phyloP scores from a whole-genome alignment of 2,888 invertebrate species.

The Acleris sparsana region DNA sequence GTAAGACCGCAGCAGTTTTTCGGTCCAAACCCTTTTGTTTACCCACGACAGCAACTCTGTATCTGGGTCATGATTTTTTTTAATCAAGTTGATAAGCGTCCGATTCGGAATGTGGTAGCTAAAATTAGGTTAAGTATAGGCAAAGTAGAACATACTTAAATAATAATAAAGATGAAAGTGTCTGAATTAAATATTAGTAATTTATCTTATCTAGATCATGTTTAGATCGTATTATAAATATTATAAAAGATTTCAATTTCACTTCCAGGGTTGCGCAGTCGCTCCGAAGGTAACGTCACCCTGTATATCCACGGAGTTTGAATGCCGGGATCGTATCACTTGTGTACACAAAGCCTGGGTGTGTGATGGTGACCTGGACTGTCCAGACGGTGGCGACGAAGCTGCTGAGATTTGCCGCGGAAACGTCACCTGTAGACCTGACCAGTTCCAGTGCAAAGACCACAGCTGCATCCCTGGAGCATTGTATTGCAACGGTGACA shows the following conservation, averaged over 20 bases:
- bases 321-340: slow-evolving; percentile 90
- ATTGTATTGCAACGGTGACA: slow-evolving; percentile 90
- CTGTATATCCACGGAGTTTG: slow-evolving; percentile 89
- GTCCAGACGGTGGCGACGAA: slow-evolving; percentile 92
- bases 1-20: not conserved
- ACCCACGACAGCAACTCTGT: not conserved
- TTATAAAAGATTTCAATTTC: slow-evolving; percentile 15
- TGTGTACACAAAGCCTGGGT: slow-evolving; percentile 92
- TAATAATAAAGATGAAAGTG: too few relatives aligned
- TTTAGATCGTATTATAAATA: not conserved
- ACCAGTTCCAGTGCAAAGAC: slow-evolving; percentile 94
- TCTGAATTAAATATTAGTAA: too few relatives aligned
- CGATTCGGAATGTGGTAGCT: too few relatives aligned
- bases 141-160: too few relatives aligned
- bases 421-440: slow-evolving; percentile 90
- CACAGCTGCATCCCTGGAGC: slow-evolving; percentile 91
- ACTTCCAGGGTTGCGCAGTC: slow-evolving; percentile 85
- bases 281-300: slow-evolving; percentile 82
- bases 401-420: slow-evolving; percentile 85
- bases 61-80: too few relatives aligned
- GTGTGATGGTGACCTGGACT: slow-evolving; percentile 93
- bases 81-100: too few relatives aligned
- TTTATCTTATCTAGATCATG: not conserved
- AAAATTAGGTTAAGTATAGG: too few relatives aligned
- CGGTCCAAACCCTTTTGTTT: not conserved